Evolutionary conservation across 2,797 vertebrate species (phyloP), one percentile per base, ranked within the genome.

Genomic region (Columba guinea): DNA sequence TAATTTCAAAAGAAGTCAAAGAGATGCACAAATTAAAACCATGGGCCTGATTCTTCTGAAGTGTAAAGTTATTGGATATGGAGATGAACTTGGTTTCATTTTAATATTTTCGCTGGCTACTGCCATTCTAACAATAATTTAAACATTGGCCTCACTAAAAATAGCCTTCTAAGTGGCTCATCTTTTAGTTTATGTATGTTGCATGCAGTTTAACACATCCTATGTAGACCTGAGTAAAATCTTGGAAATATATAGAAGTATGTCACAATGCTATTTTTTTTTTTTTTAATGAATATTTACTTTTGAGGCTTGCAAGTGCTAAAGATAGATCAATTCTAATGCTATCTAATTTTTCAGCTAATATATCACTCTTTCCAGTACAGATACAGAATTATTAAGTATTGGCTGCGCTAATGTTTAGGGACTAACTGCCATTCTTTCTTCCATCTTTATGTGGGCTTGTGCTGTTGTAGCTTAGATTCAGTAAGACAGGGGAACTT

Each of bases 51-150:
- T 86, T 88, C 13, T 94, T 81, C 39, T 73, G 67, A 79, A 69
- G 20, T 49, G 28, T 76, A 30, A 84, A 24, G 7, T 78, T 89
- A 48, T 53, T 75, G 48, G 58, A 59, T 56, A 11, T 32, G 67
- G 24, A 79, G 20, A 58, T 78, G 49, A 85, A 81, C 12, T 73
- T 85, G 24, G 53, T 94, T 93, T 77, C 24, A 41, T 84, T 90
- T 83, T 65, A 65, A 24, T 83, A 28, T 44, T 79, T 24, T 85
- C 26, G 71, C 3, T 78, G 62, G 11, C 5, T 83, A 41, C 27
- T 75, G 37, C 23, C 14, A 18, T 52, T 78, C 39, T 71, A 73
- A 85, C 20, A 53, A 39, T 56, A 49, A 10, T 53, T 84, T 65
- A 27, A 58, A 73, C 5, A 75, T 48, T 89, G 5, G 10, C 30